Evolutionary conservation across 2,797 vertebrate genomes (phyloP), one percentile per base, ranked within the genome.

Genomic region (Sitta carolinensis): DNA sequence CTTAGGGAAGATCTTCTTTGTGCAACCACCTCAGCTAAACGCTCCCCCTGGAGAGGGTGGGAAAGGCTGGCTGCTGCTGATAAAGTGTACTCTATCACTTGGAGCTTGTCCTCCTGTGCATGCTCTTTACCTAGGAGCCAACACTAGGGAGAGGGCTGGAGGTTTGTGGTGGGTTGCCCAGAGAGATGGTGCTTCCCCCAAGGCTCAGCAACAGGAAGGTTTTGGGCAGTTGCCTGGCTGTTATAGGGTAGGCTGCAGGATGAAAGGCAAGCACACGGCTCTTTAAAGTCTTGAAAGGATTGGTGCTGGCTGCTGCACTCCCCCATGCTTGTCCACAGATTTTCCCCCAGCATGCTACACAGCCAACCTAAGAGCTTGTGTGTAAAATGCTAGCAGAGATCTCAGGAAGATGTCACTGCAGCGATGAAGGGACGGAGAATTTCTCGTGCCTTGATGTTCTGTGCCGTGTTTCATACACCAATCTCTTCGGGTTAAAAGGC

Each of bases 171-270:
- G 73, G 19, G 13, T 11, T 61, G 11, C 22, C 29, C 5, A 2
- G 23, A 61, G 32, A n/a, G 34, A 30, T 0, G 0, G 23, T 45
- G 32, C 5, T 48, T 36, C 9, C 13, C 14, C 3, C 0, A 1
- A 36, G 23, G 40, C 22, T 72, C 30, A 57, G 73, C 47, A 54
- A 7, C 26, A 29, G 30, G 47, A 70, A 62, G 36, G 36, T 54
- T 17, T 55, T 21, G 15, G 42, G 45, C 34, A 48, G 32, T n/a
- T 85, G 38, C 54, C 32, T 47, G 32, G 26, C 38, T 87, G 21
- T 61, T 43, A 19, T 2, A 48, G 36, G 3, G 10, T 22, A 42
- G 55, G 13, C 77, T 87, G 67, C 29, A 82, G 59, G 79, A 55
- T 29, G n/a, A 78, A 74, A 79, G 42, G 34, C 38, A 57, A 50